These are phyloP conservation scores for Cynodonichthys magdalenae DNA, from an alignment of 2,797 vertebrate species.

Conservation along the genomic window DNA sequence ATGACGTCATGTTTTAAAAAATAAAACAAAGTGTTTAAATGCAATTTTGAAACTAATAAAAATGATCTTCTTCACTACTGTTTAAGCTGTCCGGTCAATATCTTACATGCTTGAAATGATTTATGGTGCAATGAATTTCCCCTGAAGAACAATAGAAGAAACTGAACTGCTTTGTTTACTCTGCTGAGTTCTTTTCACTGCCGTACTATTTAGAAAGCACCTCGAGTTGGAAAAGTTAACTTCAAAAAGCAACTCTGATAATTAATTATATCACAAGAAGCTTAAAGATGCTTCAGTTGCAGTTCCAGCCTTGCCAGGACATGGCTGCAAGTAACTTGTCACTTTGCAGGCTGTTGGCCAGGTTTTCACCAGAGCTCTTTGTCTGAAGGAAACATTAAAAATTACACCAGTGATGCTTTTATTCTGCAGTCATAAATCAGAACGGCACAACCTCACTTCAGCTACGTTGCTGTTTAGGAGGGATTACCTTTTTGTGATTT, in stretches of 20 bases:
- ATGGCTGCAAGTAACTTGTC: conserved; percentile 62
- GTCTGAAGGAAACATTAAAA: conserved; percentile 50
- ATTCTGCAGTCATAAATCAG: conserved; percentile 50
- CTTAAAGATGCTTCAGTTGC: conserved; percentile 25
- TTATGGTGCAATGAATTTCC: conserved; percentile 28
- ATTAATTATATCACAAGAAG: conserved; percentile 27
- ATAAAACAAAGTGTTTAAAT: too few species aligned
- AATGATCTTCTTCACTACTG: too few species aligned
- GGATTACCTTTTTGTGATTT: conserved; percentile 45
- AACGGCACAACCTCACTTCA: conserved; percentile 26
- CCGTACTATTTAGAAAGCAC: conserved; percentile 3
- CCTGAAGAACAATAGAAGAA: background rate
- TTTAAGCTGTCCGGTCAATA: background rate
- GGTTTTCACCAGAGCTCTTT: conserved; percentile 36
- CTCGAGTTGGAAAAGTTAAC: conserved; percentile 19
- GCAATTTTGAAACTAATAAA: too few species aligned
- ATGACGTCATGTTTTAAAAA: too few species aligned
- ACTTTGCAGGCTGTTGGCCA: conserved; percentile 53
- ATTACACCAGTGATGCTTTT: conserved; percentile 66
- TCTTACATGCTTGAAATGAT: conserved; percentile 10
- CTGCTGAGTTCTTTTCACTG: background rate
- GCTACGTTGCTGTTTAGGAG: conserved; percentile 25
- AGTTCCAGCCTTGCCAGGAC: conserved; percentile 45
- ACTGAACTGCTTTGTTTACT: conserved; percentile 9
- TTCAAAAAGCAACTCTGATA: conserved; percentile 23